Conservation (phyloP, 2,888 invertebrate genomes). For the Eremobia ochroleuca region DNA sequence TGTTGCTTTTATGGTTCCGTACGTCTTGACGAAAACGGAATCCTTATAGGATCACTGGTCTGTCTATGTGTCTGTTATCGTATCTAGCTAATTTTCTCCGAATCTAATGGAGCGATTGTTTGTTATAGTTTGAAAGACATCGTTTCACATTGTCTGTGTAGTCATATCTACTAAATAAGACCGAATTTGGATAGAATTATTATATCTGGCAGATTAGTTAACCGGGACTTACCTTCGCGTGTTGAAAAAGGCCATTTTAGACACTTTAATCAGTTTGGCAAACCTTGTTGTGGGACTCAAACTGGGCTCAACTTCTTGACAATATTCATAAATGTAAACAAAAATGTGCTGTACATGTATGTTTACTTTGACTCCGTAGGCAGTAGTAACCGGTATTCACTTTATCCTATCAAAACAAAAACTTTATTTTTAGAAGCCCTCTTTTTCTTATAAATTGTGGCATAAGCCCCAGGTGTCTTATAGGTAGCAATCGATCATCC, state of each 20-base stretch:
- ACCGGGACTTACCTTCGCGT: too few species aligned
- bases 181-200: too few species aligned
- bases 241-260: not conserved
- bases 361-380: too few species aligned
- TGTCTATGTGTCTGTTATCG: too few species aligned
- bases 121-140: not conserved
- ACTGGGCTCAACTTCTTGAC: not conserved
- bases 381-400: too few species aligned
- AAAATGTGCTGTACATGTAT: too few species aligned
- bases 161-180: too few species aligned
- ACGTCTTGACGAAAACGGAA: not conserved
- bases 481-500: constrained; percentile 78
- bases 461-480: constrained; percentile 69
- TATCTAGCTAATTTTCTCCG: too few species aligned
- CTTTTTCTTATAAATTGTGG: constrained; percentile 28
- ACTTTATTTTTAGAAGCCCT: not conserved
- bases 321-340: too few species aligned
- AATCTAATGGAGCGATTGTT: not conserved
- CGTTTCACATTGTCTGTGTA: not conserved
- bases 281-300: not conserved
- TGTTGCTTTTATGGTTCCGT: not conserved
- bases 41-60: not conserved
- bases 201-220: too few species aligned
- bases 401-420: not conserved
- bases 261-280: not conserved